Evolutionary conservation across 2,113 vertebrate species (phyloP).

Genomic region (Xenopus borealis): DNA sequence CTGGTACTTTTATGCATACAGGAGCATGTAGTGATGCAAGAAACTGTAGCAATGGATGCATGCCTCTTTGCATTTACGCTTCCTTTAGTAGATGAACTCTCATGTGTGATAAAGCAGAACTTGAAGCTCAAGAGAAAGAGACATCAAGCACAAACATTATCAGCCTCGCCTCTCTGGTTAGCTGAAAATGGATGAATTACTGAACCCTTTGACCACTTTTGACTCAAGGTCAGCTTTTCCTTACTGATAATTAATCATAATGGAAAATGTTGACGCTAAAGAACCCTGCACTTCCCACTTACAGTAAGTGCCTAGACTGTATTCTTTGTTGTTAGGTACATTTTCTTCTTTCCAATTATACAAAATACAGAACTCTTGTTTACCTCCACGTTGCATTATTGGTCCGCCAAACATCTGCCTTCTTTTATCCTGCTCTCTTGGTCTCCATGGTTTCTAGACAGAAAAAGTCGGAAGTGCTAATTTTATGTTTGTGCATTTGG

Average conservation of each 20-base stretch:
- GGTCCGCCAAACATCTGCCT: constrained; percentile 12
- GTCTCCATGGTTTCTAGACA: constrained; percentile 14
- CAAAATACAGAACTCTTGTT: constrained; percentile 1
- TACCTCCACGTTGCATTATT: not conserved
- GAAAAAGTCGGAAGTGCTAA: constrained; percentile 4
- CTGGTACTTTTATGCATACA: no score
- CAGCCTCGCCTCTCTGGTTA: not conserved
- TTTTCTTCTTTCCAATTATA: constrained; percentile 3
- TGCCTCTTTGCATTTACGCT: no score
- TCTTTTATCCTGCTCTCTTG: not conserved
- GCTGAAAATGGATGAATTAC: not conserved
- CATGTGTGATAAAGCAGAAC: no score
- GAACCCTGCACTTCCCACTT: not conserved
- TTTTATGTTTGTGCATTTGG: constrained; percentile 17
- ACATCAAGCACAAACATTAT: no score
- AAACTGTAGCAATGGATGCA: no score
- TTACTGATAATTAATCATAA: constrained; percentile 1
- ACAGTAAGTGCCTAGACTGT: not conserved
- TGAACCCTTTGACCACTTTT: not conserved
- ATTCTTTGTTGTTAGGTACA: not conserved
- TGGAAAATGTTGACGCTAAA: not conserved
- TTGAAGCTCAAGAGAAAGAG: no score
- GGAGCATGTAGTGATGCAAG: no score
- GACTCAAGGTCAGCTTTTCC: not conserved
- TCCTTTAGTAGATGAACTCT: no score